Evolutionary conservation across 1,140 invertebrate species (phyloP).

Genomic region (Diorhabda carinulata): DNA sequence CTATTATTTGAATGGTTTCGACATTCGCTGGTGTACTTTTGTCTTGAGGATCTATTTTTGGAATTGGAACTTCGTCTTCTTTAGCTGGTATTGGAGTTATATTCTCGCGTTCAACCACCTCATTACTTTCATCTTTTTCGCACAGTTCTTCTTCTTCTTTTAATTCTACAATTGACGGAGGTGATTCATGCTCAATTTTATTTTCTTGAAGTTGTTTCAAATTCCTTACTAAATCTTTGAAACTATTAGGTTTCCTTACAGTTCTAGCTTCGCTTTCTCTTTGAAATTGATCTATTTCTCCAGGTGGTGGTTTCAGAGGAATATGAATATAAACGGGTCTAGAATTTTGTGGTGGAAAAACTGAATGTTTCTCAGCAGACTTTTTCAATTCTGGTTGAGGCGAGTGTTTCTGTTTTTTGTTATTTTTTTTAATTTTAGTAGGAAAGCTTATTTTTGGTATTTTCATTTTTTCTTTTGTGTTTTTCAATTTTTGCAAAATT

Average conservation of each 20-base stretch:
- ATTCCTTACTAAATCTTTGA: constrained; percentile 10
- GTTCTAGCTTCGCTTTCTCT: constrained; percentile 9
- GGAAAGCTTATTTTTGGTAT: constrained; percentile 37
- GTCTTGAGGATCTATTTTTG: too few species aligned
- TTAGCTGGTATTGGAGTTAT: too few species aligned
- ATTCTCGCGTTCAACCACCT: neutral
- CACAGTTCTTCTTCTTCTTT: constrained; percentile 11
- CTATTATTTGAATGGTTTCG: constrained; percentile 2
- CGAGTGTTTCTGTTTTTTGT: constrained; percentile 15
- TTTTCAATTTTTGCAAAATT: constrained; percentile 39
- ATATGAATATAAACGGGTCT: constrained; percentile 46
- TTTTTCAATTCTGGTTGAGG: constrained; percentile 8
- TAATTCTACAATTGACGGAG: neutral
- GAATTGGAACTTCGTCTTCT: too few species aligned
- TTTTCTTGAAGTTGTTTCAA: constrained; percentile 20
- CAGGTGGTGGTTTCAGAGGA: constrained; percentile 44
- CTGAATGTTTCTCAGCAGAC: constrained; percentile 6
- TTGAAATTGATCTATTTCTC: constrained; percentile 22
- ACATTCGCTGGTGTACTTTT: neutral
- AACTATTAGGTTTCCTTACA: constrained; percentile 4
- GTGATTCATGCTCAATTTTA: constrained; percentile 12
- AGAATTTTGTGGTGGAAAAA: neutral
- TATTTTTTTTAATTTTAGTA: constrained; percentile 26
- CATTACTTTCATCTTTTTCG: neutral
- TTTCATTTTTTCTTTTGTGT: constrained; percentile 42